These are phyloP conservation scores for Coronaproctus castanopsis DNA, from an alignment of 2,888 invertebrate species.

Conservation along the genomic window DNA sequence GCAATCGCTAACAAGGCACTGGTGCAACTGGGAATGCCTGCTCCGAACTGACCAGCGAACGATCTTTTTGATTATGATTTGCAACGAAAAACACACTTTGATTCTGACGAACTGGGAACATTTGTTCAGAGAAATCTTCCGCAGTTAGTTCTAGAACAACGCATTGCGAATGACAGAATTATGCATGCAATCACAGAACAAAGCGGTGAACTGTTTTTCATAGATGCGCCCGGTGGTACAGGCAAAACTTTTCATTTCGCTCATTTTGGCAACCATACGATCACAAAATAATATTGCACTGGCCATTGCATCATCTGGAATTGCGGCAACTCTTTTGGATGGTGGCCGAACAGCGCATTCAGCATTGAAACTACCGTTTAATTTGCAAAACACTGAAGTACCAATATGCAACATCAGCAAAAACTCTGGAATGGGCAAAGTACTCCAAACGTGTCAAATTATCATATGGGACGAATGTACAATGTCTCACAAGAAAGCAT, in stretches of 20 bases:
- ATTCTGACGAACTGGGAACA: background rate
- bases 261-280: conserved; percentile 24
- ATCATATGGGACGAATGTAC: conserved; percentile 12
- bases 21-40: no score
- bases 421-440: conserved; percentile 2
- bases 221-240: conserved; percentile 24
- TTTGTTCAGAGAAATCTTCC: conserved; percentile 20
- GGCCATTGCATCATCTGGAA: conserved; percentile 27
- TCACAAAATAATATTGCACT: conserved; percentile 23
- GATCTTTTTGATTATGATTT: no score
- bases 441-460: conserved; percentile 4
- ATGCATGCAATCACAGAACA: conserved; percentile 8
- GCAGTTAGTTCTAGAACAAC: conserved; percentile 13
- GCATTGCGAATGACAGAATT: conserved; percentile 13
- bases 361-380: conserved; percentile 25
- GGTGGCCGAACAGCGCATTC: conserved; percentile 26
- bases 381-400: background rate
- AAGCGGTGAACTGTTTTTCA: conserved; percentile 19
- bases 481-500: conserved; percentile 2
- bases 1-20: no score
- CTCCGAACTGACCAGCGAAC: no score
- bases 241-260: conserved; percentile 27
- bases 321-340: conserved; percentile 27
- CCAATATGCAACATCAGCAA: conserved; percentile 5
- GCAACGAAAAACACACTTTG: background rate